phyloP scores from a whole-genome alignment of 2,797 vertebrate species.

The Malurus leucopterus region DNA sequence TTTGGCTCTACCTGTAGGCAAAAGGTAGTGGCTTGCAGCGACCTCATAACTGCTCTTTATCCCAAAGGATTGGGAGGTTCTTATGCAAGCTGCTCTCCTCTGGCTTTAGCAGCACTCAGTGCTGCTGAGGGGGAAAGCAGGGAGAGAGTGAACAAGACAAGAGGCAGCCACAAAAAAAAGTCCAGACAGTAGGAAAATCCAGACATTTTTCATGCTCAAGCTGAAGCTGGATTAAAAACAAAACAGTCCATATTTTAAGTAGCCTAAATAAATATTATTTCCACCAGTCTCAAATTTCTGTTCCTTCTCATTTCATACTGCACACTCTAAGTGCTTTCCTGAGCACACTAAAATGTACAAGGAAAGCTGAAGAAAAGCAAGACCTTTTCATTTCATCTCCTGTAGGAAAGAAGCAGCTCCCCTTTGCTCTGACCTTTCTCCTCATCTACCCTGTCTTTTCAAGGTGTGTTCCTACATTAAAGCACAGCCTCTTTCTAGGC shows the following conservation, averaged over 20 bases:
- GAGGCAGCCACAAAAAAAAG: neutral
- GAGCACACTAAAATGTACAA: neutral
- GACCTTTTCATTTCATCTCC: neutral
- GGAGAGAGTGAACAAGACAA: neutral
- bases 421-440: neutral
- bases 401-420: neutral
- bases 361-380: neutral
- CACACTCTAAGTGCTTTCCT: neutral
- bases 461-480: neutral
- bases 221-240: neutral
- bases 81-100: neutral
- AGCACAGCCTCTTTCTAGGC: neutral
- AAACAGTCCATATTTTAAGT: neutral
- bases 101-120: neutral
- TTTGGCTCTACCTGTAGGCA: neutral
- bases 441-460: neutral
- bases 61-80: neutral
- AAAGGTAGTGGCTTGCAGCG: neutral
- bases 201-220: neutral
- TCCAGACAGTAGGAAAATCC: neutral
- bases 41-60: neutral
- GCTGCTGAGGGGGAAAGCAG: neutral
- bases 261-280: neutral
- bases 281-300: neutral
- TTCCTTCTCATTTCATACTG: neutral